phyloP scores from a whole-genome alignment of 2,113 vertebrate genomes.

The Micromys minutus region DNA sequence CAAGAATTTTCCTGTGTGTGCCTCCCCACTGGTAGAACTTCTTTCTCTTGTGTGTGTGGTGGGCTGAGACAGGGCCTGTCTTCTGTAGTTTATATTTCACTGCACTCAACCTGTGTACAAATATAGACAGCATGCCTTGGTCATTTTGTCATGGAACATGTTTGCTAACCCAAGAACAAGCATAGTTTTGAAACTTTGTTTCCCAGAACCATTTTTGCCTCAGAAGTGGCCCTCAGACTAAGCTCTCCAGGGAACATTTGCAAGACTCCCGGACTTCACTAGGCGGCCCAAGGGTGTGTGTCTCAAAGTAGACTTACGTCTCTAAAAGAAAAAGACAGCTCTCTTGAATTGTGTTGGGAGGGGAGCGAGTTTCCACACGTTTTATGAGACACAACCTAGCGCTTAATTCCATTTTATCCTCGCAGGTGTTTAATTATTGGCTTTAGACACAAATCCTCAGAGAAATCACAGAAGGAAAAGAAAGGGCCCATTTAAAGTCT shows the following conservation, averaged over 20 bases:
- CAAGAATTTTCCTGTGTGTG: neutral
- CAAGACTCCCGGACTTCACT: neutral
- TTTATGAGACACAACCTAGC: neutral
- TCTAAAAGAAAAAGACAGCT: neutral
- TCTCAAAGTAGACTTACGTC: neutral
- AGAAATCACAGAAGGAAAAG: constrained; percentile 21
- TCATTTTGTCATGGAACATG: constrained; percentile 40
- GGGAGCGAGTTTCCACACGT: constrained; percentile 36
- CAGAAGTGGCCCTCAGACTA: neutral
- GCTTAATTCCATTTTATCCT: neutral
- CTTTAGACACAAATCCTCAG: neutral
- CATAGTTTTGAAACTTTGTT: neutral
- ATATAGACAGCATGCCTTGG: neutral
- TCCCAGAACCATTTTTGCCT: neutral
- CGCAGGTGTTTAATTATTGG: neutral
- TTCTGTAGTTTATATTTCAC: neutral
- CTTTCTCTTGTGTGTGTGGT: neutral
- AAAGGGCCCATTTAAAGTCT: neutral
- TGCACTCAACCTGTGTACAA: neutral
- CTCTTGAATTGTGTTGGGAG: constrained; percentile 12
- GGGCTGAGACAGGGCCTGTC: neutral
- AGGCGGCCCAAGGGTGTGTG: neutral
- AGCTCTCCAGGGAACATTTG: neutral
- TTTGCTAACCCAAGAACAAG: constrained; percentile 10
- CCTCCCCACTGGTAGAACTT: neutral